A percentile compares a stretch with the other conserved stretches of the same genome.
These are phyloP conservation scores for Harpalus rufipes DNA, from an alignment of 2,888 invertebrate species.

Conservation along the genomic window DNA sequence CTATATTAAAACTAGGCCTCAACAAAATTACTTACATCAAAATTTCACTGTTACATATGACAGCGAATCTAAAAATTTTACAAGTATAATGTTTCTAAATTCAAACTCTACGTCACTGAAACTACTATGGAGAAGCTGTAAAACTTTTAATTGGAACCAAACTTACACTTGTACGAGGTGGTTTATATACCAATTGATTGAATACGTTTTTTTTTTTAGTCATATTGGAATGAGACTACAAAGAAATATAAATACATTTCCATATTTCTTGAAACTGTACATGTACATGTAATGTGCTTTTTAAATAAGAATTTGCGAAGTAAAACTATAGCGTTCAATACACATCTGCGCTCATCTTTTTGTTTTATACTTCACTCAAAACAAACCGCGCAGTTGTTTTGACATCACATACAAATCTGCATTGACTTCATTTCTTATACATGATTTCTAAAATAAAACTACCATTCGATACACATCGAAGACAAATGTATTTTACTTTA, in stretches of 20 bases:
- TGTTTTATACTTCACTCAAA: background rate
- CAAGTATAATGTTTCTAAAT: too few species aligned
- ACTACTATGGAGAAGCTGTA: too few species aligned
- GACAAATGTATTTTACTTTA: background rate
- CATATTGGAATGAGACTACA: background rate
- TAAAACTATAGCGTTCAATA: background rate
- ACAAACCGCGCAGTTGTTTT: background rate
- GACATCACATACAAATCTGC: background rate
- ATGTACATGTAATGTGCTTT: background rate
- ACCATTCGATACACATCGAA: background rate
- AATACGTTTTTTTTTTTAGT: background rate
- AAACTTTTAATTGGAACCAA: too few species aligned
- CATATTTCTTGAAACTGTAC: background rate
- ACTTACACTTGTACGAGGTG: too few species aligned
- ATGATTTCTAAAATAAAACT: constrained; percentile 7
- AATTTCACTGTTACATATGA: too few species aligned
- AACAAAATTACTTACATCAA: too few species aligned
- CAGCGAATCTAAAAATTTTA: too few species aligned
- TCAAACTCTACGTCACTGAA: too few species aligned
- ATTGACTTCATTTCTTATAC: constrained; percentile 1
- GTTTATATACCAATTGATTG: background rate
- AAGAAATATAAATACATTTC: background rate
- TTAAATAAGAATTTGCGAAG: background rate
- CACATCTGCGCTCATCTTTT: background rate
- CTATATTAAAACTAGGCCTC: too few species aligned